Base-by-base conservation (phyloP, 2,797 vertebrate species). In the Alectoris magna region DNA sequence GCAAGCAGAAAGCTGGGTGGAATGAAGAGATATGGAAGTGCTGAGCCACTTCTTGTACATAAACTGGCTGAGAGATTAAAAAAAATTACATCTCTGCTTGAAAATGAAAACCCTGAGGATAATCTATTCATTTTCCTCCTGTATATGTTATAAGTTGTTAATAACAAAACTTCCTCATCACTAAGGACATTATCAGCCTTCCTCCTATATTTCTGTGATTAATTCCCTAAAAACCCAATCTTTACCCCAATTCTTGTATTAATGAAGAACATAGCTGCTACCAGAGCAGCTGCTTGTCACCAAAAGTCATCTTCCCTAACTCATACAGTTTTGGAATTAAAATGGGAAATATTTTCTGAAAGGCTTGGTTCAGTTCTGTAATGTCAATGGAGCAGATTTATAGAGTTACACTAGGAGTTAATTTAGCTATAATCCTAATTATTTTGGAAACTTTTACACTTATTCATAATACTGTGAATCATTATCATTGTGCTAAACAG, bases 381-480 rank as follows among this genome's bases (percentile, higher is more conserved):
- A 89, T 67, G 29, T 24, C 63, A 85, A 75, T 72, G 9, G 29
- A 71, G 44, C 12, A n/a, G 8, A 12, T 84, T 46, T 46, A 21
- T 41, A 68, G 38, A 84, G 63, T 53, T 64, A 18, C 9, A 27
- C 2, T 14, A 12, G 63, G 6, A 1, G 17, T 79, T 90, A 68
- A 49, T 23, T 58, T 68, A 46, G 34, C 14, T 70, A 53, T 51
- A 86, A 91, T 7, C 31, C n/a, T 24, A 56, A 88, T 38, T 62
- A 18, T 80, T 82, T 75, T 58, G 79, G 49, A 21, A 74, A 53
- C 23, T 91, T 90, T 83, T 55, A 88, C 75, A 77, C 27, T n/a
- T 80, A 74, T 63, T 83, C 78, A 74, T 74, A 94, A 85, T 71
- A 74, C 60, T 55, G 14, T 87, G 62, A 92, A 80, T 91, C 69